phyloP scores from a whole-genome alignment of 2,888 invertebrate genomes.

The Lycophotia porphyrea region DNA sequence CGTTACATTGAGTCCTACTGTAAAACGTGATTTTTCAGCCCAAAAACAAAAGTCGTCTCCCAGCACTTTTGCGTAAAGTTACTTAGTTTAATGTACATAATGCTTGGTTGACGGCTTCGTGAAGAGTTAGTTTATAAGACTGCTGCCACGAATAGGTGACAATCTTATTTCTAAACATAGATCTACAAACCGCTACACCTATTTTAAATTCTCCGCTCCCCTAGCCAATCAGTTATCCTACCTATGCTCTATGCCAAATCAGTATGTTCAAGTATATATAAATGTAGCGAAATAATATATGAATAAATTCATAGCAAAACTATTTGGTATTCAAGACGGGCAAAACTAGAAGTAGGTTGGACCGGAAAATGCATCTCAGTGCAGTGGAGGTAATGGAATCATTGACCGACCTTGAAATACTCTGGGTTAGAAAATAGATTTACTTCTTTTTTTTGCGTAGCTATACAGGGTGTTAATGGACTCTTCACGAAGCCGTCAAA shows the following conservation, averaged over 20 bases:
- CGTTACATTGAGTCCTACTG: too few species aligned
- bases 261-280: neutral
- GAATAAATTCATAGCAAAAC: conserved; percentile 35
- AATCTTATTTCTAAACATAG: neutral
- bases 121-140: too few species aligned
- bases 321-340: conserved; percentile 40
- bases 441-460: neutral
- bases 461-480: too few species aligned
- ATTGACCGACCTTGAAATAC: conserved; percentile 62
- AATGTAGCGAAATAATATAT: conserved; percentile 19
- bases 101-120: too few species aligned
- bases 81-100: too few species aligned
- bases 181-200: neutral
- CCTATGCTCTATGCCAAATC: neutral
- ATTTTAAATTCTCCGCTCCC: neutral
- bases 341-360: conserved; percentile 36
- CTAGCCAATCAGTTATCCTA: neutral
- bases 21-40: too few species aligned
- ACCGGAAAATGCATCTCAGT: conserved; percentile 64
- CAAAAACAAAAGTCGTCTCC: too few species aligned
- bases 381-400: conserved; percentile 48
- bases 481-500: too few species aligned
- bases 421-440: conserved; percentile 15
- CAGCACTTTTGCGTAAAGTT: too few species aligned
- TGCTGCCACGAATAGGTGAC: neutral